Percentiles rank a stretch among this genome's conserved stretches.
Conservation (phyloP, 2,113 vertebrate species). For the Pseudorhombus dupliciocellatus region DNA sequence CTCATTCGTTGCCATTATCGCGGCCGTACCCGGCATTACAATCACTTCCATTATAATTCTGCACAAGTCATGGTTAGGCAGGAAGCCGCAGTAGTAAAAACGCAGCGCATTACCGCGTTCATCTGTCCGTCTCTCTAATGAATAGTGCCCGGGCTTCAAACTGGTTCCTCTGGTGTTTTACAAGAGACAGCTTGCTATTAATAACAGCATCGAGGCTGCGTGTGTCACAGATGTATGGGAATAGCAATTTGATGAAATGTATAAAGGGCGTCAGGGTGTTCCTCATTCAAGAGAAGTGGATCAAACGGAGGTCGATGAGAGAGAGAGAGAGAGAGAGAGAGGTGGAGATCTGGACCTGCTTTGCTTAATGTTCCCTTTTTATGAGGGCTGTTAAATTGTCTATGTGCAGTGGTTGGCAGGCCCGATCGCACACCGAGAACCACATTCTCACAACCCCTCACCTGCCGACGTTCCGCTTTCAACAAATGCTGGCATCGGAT, state of each 20-base stretch:
- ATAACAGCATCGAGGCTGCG: conserved; percentile 49
- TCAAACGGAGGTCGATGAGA: conserved; percentile 45
- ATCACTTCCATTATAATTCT: conserved; percentile 4
- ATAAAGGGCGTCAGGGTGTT: background rate
- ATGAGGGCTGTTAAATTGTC: conserved; percentile 62
- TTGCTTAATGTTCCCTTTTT: conserved; percentile 62
- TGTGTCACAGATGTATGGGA: conserved; percentile 42
- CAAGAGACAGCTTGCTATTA: conserved; percentile 64
- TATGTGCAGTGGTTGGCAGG: conserved; percentile 49
- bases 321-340: conserved; percentile 47
- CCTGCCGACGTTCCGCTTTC: conserved; percentile 24
- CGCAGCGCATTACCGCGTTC: conserved; percentile 16
- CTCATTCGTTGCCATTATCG: conserved; percentile 23
- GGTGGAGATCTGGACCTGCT: conserved; percentile 56
- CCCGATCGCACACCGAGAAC: conserved; percentile 9
- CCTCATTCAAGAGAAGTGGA: conserved; percentile 30
- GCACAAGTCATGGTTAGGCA: conserved; percentile 23
- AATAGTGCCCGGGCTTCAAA: conserved; percentile 43
- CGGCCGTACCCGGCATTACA: background rate
- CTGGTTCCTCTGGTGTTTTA: conserved; percentile 55
- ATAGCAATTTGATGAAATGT: conserved; percentile 20
- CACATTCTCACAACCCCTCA: conserved; percentile 37
- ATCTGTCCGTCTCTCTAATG: conserved; percentile 51
- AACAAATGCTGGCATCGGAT: conserved; percentile 1
- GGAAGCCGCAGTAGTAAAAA: conserved; percentile 43